phyloP scores from a whole-genome alignment of 2,113 vertebrate species.

The Madoqua kirkii region DNA sequence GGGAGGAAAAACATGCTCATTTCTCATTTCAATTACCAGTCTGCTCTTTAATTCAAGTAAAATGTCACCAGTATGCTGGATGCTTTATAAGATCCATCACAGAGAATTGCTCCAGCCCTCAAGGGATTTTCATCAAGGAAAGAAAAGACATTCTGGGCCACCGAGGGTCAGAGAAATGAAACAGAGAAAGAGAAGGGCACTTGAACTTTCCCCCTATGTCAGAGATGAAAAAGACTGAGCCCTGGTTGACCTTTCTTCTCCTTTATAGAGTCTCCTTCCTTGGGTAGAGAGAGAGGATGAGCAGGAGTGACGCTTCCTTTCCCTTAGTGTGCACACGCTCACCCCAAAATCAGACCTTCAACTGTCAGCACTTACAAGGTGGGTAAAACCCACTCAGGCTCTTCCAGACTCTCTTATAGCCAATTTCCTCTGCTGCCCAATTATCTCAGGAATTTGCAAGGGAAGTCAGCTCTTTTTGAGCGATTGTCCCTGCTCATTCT shows the following conservation, averaged over 20 bases:
- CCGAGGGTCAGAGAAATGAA: not conserved
- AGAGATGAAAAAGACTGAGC: not conserved
- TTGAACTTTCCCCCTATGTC: not conserved
- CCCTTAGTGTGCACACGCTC: not conserved
- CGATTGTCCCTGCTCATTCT: not conserved
- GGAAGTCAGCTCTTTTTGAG: not conserved
- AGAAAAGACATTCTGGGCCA: not conserved
- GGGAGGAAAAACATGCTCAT: conserved; percentile 56
- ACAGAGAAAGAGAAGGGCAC: not conserved
- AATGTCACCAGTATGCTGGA: conserved; percentile 16
- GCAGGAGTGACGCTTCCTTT: not conserved
- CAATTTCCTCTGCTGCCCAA: not conserved
- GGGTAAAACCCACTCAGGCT: not conserved
- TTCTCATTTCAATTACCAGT: conserved; percentile 61
- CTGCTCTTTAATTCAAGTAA: conserved; percentile 58
- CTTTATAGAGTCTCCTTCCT: not conserved
- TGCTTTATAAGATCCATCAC: conserved; percentile 47
- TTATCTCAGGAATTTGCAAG: not conserved
- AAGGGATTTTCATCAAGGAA: conserved; percentile 20
- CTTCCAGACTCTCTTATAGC: not conserved
- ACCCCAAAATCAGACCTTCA: not conserved
- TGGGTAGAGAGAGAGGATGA: not conserved
- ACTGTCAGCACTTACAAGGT: not conserved
- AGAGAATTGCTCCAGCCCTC: conserved; percentile 7
- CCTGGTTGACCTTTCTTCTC: not conserved